Percentiles rank a stretch among this genome's conserved stretches.
These are phyloP conservation scores for Gonatopus flavifemur DNA, from an alignment of 1,140 invertebrate genomes.

Conservation along the genomic window DNA sequence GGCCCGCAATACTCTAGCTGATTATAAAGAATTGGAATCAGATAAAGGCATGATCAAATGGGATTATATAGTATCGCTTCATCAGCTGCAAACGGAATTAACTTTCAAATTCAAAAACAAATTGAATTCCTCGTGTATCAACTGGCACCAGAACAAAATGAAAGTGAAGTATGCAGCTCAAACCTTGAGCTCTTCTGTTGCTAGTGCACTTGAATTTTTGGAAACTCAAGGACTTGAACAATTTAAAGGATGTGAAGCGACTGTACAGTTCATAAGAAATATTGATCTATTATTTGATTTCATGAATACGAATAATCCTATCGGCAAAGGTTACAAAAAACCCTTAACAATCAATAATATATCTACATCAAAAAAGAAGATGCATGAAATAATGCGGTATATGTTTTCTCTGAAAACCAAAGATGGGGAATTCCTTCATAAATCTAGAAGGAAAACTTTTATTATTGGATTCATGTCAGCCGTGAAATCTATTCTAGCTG, in stretches of 20 bases:
- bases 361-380: not conserved
- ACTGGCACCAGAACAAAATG: too few species aligned
- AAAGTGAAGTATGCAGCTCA: too few species aligned
- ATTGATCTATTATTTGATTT: conserved; percentile 5
- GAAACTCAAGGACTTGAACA: not conserved
- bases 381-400: not conserved
- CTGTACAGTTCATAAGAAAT: not conserved
- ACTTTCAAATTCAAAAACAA: conserved; percentile 4
- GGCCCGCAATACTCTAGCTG: conserved; percentile 3
- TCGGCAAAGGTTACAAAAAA: conserved; percentile 2
- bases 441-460: not conserved
- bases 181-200: not conserved
- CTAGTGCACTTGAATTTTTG: not conserved
- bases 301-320: conserved; percentile 5
- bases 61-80: not conserved
- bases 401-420: not conserved
- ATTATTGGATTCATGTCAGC: conserved; percentile 5
- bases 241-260: not conserved
- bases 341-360: not conserved
- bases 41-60: not conserved
- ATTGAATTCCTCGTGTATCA: not conserved
- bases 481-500: not conserved
- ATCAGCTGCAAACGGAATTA: not conserved
- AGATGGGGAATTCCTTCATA: not conserved
- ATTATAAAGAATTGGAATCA: not conserved